Conservation (phyloP, 2,888 invertebrate genomes). For the Drosophila longiperda region DNA sequence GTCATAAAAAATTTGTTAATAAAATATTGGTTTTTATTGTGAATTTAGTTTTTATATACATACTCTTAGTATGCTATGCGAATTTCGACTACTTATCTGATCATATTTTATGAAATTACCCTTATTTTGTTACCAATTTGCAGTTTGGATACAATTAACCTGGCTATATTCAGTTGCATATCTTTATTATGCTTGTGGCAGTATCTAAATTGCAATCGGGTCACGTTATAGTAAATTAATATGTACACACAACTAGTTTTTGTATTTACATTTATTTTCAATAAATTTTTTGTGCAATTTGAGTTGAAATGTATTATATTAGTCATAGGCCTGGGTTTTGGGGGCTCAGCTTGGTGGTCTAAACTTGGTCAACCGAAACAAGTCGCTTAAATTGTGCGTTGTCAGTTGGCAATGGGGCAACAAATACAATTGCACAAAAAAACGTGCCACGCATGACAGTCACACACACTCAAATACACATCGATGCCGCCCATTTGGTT, state of each 20-base stretch:
- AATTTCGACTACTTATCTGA: not conserved
- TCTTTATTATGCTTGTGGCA: not conserved
- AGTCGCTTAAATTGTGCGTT: conserved; percentile 51
- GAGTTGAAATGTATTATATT: conserved; percentile 45
- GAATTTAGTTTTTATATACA: not conserved
- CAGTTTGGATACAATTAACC: not conserved
- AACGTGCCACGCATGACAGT: conserved; percentile 74
- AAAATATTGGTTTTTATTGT: not conserved
- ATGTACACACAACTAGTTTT: conserved; percentile 13
- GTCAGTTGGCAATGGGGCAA: conserved; percentile 21
- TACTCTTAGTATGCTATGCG: not conserved
- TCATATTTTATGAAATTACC: not conserved
- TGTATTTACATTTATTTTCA: conserved; percentile 5
- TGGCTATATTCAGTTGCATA: not conserved
- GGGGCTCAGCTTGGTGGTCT: conserved; percentile 9
- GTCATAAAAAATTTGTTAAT: not conserved
- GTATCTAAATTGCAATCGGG: conserved; percentile 1
- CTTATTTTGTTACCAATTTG: not conserved
- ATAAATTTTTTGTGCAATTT: conserved; percentile 4
- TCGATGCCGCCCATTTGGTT: conserved; percentile 51
- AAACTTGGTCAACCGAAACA: conserved; percentile 63
- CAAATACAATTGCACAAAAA: conserved; percentile 65
- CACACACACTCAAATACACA: conserved; percentile 18
- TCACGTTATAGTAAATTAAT: conserved; percentile 8
- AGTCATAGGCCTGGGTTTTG: conserved; percentile 57